phyloP scores from a whole-genome alignment of 2,113 vertebrate genomes.

The Alexandromys fortis region DNA sequence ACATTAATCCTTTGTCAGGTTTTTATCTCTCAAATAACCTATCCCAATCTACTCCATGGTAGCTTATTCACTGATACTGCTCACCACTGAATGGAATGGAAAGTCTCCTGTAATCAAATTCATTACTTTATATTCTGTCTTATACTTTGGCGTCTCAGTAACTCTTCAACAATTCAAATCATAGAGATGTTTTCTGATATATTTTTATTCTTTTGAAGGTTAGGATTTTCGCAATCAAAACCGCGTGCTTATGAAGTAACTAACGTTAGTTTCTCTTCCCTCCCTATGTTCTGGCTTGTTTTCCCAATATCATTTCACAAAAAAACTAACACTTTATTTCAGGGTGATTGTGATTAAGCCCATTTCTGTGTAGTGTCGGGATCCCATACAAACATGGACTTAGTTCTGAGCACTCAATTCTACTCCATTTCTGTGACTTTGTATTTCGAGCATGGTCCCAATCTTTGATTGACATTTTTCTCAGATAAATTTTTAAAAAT shows the following conservation, averaged over 20 bases:
- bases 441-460: not conserved
- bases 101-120: not conserved
- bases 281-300: not conserved
- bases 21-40: not conserved
- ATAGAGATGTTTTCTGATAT: not conserved
- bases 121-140: constrained; percentile 6
- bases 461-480: not conserved
- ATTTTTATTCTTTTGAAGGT: constrained; percentile 1
- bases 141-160: not conserved
- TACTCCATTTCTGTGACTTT: constrained; percentile 3
- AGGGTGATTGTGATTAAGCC: not conserved
- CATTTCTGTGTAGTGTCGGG: not conserved
- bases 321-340: not conserved
- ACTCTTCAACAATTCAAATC: not conserved
- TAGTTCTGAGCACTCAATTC: not conserved
- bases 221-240: constrained; percentile 31
- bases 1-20: not conserved
- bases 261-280: not conserved
- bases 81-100: not conserved
- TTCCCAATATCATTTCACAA: not conserved
- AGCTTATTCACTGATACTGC: not conserved
- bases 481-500: too few relatives aligned
- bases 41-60: not conserved
- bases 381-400: not conserved
- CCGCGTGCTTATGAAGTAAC: not conserved